phyloP scores from a whole-genome alignment of 2,797 vertebrate genomes.

The Fringilla coelebs region DNA sequence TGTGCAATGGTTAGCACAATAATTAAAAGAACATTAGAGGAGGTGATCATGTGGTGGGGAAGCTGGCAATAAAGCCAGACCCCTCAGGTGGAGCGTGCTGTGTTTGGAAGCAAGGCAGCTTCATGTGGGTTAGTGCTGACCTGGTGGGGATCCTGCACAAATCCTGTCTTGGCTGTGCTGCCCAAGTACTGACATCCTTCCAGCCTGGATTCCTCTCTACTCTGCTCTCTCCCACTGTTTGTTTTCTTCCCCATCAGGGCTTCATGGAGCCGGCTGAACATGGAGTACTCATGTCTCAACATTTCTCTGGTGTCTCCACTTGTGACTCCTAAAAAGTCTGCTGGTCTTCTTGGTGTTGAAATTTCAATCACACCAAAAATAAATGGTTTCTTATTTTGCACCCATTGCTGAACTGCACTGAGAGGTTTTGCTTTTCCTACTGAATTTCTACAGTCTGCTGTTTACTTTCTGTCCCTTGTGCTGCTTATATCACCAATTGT shows the following conservation, averaged over 20 bases:
- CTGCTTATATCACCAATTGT: background rate
- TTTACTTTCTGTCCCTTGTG: background rate
- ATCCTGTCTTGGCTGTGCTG: background rate
- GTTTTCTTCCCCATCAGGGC: background rate
- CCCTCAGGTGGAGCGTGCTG: background rate
- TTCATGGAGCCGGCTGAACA: background rate
- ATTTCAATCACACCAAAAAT: background rate
- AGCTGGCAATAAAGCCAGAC: background rate
- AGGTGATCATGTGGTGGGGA: background rate
- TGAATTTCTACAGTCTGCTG: background rate
- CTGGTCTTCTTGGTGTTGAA: background rate
- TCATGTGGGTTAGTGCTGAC: background rate
- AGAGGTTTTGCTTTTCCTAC: background rate
- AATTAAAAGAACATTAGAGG: background rate
- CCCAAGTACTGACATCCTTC: background rate
- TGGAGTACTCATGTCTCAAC: background rate
- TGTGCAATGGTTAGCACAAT: accelerated
- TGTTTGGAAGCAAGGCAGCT: background rate
- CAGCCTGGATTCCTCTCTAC: background rate
- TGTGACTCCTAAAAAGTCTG: background rate
- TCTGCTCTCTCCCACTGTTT: background rate
- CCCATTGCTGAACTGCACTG: background rate
- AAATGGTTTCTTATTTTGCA: background rate
- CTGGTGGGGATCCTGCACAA: background rate
- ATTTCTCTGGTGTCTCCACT: background rate